Evolutionary conservation across 2,113 vertebrate species (phyloP).

Genomic region (Dicentrarchus labrax): DNA sequence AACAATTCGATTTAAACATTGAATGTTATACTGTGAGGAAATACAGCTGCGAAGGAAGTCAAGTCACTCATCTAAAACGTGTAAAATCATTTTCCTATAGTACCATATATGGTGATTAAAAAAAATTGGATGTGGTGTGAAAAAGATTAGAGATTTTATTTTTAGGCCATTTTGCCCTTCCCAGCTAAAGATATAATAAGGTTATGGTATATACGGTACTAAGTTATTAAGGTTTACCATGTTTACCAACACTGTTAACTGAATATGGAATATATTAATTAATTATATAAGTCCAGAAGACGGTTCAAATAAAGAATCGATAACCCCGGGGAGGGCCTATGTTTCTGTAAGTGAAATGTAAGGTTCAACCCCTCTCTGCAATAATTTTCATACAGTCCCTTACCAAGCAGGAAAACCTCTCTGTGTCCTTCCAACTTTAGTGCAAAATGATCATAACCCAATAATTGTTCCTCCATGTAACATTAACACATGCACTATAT

Average conservation of each 20-base stretch:
- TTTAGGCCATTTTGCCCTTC: too few relatives aligned
- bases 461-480: constrained; percentile 48
- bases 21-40: too few relatives aligned
- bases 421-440: constrained; percentile 34
- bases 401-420: constrained; percentile 28
- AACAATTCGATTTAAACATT: too few relatives aligned
- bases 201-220: too few relatives aligned
- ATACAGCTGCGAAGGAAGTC: too few relatives aligned
- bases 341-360: constrained; percentile 4
- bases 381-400: constrained; percentile 12
- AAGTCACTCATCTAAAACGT: too few relatives aligned
- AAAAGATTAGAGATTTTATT: too few relatives aligned
- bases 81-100: too few relatives aligned
- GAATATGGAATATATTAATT: neutral
- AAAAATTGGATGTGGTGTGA: too few relatives aligned
- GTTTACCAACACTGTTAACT: neutral
- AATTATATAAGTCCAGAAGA: neutral
- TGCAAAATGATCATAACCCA: constrained; percentile 48
- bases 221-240: neutral
- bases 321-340: neutral
- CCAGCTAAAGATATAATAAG: too few relatives aligned
- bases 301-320: constrained; percentile 24
- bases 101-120: neutral
- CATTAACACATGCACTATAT: constrained; percentile 51
- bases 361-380: neutral